Evolutionary conservation across 2,113 vertebrate genomes (phyloP).

Genomic region (Trematomus loennbergii): DNA sequence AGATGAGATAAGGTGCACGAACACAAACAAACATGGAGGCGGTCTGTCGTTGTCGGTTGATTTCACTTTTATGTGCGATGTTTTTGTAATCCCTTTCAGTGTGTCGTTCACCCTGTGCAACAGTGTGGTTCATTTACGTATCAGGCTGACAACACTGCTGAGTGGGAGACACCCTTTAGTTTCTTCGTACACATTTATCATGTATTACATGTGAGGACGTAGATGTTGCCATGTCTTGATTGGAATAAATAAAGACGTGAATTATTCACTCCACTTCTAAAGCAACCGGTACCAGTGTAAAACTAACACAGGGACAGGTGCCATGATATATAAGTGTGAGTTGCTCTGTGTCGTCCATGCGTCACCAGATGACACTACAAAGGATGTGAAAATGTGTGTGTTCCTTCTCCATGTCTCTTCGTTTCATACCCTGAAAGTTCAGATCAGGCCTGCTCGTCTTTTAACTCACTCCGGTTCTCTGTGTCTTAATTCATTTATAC

Average conservation of each 20-base stretch:
- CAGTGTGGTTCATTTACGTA: too few relatives aligned
- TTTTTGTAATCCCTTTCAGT: too few relatives aligned
- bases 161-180: too few relatives aligned
- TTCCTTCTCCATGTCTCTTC: slow-evolving; percentile 17
- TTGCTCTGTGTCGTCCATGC: background rate
- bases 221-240: background rate
- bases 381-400: slow-evolving; percentile 24
- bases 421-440: slow-evolving; percentile 32
- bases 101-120: too few relatives aligned
- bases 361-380: slow-evolving; percentile 1
- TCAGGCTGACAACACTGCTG: too few relatives aligned
- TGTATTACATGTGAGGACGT: too few relatives aligned
- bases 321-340: background rate
- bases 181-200: too few relatives aligned
- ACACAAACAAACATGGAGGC: too few relatives aligned
- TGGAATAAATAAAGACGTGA: background rate
- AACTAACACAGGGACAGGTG: background rate
- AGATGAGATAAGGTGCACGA: too few relatives aligned
- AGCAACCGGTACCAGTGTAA: background rate
- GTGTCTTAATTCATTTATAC: background rate
- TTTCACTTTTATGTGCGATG: too few relatives aligned
- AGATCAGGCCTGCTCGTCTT: slow-evolving; percentile 6
- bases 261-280: background rate
- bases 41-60: too few relatives aligned
- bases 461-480: background rate